Base-by-base conservation (phyloP, 2,797 vertebrate genomes). In the Propithecus deckenii region DNA sequence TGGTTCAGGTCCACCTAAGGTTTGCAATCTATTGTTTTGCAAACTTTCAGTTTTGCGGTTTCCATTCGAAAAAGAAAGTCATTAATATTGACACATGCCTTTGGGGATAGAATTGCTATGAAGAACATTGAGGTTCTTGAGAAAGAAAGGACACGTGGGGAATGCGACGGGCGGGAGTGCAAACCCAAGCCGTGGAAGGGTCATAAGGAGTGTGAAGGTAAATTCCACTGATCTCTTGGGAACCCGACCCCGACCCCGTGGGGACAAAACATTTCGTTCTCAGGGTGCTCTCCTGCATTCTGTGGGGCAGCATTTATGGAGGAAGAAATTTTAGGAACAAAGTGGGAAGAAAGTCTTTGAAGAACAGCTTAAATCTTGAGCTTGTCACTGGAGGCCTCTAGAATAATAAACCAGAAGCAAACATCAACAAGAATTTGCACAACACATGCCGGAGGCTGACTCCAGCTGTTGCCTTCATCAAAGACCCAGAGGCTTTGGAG, bases 331-430 rank as follows among this genome's bases (percentile, higher is more conserved):
- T 92, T 43, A 90, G 91, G 67, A 92, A 92, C 94, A 83, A 92
- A 89, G 96, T 78, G 30, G 50, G 15, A 92, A 83, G 80, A 86
- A 79, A 32, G 61, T 59, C 88, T 96, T 94, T 97, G 94, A 96
- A 96, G 92, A 78, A 50, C 35, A 78, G 59, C 76, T 80, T 78
- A 80, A 63, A 63, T 79, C 38, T 81, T 28, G 43, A 86, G 69
- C 72, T 57, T 76, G 93, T 96, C 67, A 15, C 67, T 7, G 46
- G 95, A 86, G 81, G 81, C 72, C 78, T 63, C 94, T 86, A 5
- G 80, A 85, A 92, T 83, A 92, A 95, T 96, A 96, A 96, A 86
- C 55, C 46, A 41, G 85, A 48, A 78, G 88, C 43, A 83, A 90
- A 91, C 81, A 87, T 67, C 85, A 50, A n/a, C 41, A 69, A 74